Conservation (phyloP, 2,113 vertebrate species). For the Pseudolaguvia tuberculata region DNA sequence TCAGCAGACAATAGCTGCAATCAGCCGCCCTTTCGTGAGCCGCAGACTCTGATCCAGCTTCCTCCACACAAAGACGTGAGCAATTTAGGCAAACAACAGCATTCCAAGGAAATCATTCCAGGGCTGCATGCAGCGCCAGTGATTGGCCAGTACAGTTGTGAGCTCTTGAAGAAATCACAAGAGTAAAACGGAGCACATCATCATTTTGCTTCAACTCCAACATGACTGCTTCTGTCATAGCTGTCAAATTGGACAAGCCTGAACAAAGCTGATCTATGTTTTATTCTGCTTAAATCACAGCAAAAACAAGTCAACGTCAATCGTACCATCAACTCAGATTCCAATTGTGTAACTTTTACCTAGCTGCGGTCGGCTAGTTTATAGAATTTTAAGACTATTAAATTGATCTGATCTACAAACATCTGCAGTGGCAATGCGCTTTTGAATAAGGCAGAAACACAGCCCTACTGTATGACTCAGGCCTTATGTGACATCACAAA, state of each 20-base stretch:
- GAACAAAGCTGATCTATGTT: conserved; percentile 2
- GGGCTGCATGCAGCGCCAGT: conserved; percentile 32
- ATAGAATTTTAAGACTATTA: conserved; percentile 20
- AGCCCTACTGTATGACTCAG: conserved; percentile 46
- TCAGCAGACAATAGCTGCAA: conserved; percentile 72
- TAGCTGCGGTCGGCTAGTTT: not conserved
- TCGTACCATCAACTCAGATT: not conserved
- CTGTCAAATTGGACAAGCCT: conserved; percentile 13
- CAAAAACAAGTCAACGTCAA: conserved; percentile 3
- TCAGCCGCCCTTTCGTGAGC: conserved; percentile 62
- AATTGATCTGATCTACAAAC: conserved; percentile 19
- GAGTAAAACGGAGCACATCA: conserved; percentile 33
- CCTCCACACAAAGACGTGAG: conserved; percentile 56
- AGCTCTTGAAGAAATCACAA: conserved; percentile 34
- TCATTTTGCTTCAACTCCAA: conserved; percentile 37
- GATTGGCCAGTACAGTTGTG: conserved; percentile 38
- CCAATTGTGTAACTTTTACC: conserved; percentile 19
- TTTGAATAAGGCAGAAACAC: conserved; percentile 37
- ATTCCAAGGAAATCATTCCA: conserved; percentile 53
- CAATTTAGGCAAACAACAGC: conserved; percentile 67
- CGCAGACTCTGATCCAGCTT: conserved; percentile 53
- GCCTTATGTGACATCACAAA: conserved; percentile 53
- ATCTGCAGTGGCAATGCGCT: conserved; percentile 33
- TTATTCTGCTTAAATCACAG: not conserved
- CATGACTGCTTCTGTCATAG: conserved; percentile 38